phyloP scores from a whole-genome alignment of 1,140 invertebrate genomes.

The Pomacea maculata region DNA sequence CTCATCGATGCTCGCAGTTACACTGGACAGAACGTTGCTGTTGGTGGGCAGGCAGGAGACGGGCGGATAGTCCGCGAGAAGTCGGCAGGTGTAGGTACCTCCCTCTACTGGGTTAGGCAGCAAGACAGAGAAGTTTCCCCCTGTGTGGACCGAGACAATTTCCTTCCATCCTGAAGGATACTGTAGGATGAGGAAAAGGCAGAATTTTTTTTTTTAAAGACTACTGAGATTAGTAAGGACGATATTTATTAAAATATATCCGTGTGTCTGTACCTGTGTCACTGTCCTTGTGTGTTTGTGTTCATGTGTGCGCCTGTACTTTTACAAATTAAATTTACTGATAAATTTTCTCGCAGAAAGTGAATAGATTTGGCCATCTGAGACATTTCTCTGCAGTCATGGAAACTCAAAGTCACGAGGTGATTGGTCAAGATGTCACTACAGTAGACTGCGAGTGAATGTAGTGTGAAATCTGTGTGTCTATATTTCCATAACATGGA shows the following conservation, averaged over 20 bases:
- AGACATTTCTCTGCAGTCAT: too few relatives aligned
- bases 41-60: not conserved
- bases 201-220: not conserved
- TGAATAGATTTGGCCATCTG: too few relatives aligned
- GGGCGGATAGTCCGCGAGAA: not conserved
- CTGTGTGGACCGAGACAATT: not conserved
- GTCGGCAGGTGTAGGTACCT: not conserved
- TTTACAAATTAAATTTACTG: too few relatives aligned
- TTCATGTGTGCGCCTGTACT: too few relatives aligned
- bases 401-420: too few relatives aligned
- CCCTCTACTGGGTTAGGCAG: slow-evolving; percentile 4
- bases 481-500: too few relatives aligned
- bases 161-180: not conserved
- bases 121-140: not conserved
- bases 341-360: too few relatives aligned
- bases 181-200: not conserved
- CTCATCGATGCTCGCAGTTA: not conserved
- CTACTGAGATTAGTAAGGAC: not conserved
- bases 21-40: not conserved
- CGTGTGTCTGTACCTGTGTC: not conserved
- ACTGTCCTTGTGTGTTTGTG: not conserved
- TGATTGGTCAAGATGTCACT: too few relatives aligned
- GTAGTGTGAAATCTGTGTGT: too few relatives aligned
- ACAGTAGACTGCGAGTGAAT: too few relatives aligned
- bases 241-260: not conserved